Evolutionary conservation across 35 echinoderm and acorn worm genomes (phyloP), one percentile per base, ranked within the genome.

Genomic region (Ophiothrix spiculata): DNA sequence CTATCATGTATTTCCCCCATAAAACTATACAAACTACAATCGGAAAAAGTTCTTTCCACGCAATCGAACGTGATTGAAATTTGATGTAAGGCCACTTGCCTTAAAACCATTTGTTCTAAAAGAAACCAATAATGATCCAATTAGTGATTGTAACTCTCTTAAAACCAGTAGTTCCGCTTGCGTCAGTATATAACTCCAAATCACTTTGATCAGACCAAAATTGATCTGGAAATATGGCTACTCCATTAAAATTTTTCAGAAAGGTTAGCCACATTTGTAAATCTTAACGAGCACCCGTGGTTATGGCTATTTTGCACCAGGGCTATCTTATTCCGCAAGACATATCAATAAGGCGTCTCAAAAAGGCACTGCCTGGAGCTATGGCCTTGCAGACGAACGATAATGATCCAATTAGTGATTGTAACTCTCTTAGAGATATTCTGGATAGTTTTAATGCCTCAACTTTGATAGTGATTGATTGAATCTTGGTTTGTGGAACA

Each of bases 101-200:
- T 21, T 54, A 21, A 21, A 54, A 54, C 45, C 45, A 54, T 54
- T 54, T 54, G 45, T 21, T 21, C 21, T 54, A 21, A 54, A 54
- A 54, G 21, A 11, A 54, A 21, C 45, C 45, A 54, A n/a, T n/a
- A n/a, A n/a, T n/a, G n/a, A n/a, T n/a, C n/a, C n/a, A n/a, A n/a
- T n/a, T n/a, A n/a, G n/a, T n/a, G n/a, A n/a, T n/a, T n/a, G n/a
- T n/a, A n/a, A n/a, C n/a, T n/a, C n/a, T n/a, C n/a, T n/a, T n/a
- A n/a, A n/a, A n/a, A n/a, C n/a, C n/a, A n/a, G n/a, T n/a, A n/a
- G 54, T 32, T 17, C 82, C 35, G 60, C 31, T 40, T 39, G 37
- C 82, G 34, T 84, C 82, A 13, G 1, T 73, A 32, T 36, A 84
- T 35, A 84, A 84, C 19, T 75, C 32, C 14, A 84, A 41, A 31